Conservation (phyloP, 2,797 vertebrate genomes). For the Ceryle rudis region DNA sequence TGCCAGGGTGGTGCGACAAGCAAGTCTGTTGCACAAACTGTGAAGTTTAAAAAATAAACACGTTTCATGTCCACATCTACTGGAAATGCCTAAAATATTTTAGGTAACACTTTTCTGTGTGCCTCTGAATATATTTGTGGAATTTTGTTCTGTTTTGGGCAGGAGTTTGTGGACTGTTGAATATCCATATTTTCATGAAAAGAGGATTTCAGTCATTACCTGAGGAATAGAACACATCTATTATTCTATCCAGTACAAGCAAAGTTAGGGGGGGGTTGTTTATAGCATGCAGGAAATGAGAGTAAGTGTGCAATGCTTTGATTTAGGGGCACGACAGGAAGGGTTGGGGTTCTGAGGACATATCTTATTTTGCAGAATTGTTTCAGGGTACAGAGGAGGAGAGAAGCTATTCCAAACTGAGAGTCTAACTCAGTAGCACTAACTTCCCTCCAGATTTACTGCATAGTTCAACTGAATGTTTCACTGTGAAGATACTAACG, state of each 20-base stretch:
- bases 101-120: not conserved
- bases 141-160: not conserved
- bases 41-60: not conserved
- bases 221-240: not conserved
- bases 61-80: not conserved
- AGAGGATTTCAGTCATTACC: not conserved
- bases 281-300: not conserved
- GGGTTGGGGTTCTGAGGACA: not conserved
- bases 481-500: not conserved
- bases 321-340: not conserved
- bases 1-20: not conserved
- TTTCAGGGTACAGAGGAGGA: not conserved
- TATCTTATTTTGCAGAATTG: not conserved
- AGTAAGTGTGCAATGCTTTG: not conserved
- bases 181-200: not conserved
- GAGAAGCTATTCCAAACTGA: not conserved
- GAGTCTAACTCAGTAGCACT: not conserved
- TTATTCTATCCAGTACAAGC: not conserved
- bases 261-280: not conserved
- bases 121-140: not conserved
- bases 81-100: not conserved
- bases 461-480: not conserved
- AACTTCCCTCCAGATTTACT: not conserved
- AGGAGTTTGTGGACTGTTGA: not conserved
- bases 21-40: slow-evolving; percentile 5